These are phyloP conservation scores for Fringilla coelebs DNA, from an alignment of 2,797 vertebrate genomes.

Conservation along the genomic window DNA sequence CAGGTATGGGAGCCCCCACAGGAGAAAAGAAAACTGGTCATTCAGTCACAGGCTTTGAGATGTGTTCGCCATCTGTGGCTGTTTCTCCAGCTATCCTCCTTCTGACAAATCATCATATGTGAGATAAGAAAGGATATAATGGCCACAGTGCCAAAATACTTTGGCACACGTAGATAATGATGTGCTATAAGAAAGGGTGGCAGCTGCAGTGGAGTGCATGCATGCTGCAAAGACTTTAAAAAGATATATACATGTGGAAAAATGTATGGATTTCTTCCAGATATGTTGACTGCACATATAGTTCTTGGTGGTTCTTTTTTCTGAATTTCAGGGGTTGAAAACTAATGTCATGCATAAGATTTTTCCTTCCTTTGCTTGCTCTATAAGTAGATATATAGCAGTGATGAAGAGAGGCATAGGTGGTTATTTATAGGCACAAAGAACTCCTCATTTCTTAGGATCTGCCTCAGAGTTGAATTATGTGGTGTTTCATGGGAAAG, in stretches of 20 bases:
- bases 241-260: background rate
- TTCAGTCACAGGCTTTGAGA: background rate
- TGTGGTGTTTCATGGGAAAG: background rate
- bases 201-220: background rate
- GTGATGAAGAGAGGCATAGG: background rate
- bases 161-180: fast-evolving
- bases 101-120: background rate
- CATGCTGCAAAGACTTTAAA: background rate
- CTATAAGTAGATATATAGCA: background rate
- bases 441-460: background rate
- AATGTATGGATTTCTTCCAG: background rate
- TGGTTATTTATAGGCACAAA: background rate
- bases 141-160: background rate
- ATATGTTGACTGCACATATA: background rate
- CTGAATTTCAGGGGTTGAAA: background rate
- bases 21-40: background rate
- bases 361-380: background rate
- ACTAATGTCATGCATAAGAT: background rate
- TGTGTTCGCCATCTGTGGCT: background rate
- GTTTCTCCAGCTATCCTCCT: background rate
- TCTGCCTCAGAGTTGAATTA: background rate
- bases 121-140: background rate
- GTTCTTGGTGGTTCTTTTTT: background rate
- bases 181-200: background rate
- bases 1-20: background rate